Conservation (phyloP, 2,797 vertebrate species). For the Neosilurus hyrtlii region DNA sequence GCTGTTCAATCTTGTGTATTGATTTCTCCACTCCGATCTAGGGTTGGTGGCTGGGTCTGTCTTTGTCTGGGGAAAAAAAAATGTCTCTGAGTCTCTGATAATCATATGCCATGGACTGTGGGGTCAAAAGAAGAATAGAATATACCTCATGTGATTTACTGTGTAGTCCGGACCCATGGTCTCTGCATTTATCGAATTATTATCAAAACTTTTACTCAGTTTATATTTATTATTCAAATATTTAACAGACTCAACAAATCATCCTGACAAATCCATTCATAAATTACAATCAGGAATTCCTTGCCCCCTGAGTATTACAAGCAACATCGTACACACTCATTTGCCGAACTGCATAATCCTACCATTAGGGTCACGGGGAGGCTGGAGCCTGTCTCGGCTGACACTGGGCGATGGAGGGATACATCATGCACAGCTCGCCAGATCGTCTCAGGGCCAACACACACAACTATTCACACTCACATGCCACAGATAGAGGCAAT, state of each 20-base stretch:
- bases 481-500: no score
- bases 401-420: no score
- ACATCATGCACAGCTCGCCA: no score
- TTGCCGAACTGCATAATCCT: no score
- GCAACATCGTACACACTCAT: not conserved
- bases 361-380: no score
- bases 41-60: slow-evolving; percentile 12
- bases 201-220: not conserved
- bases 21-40: slow-evolving; percentile 33
- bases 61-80: slow-evolving; percentile 15
- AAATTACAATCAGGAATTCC: not conserved
- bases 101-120: not conserved
- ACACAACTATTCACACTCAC: no score
- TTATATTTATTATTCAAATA: not conserved
- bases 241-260: not conserved
- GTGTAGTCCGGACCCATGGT: not conserved
- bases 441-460: no score
- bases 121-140: not conserved
- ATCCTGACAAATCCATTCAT: not conserved
- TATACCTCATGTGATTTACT: slow-evolving; percentile 3
- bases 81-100: slow-evolving; percentile 8
- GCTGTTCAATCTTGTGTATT: slow-evolving; percentile 34
- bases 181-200: not conserved
- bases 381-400: no score
- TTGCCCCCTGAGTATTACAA: not conserved